These are phyloP conservation scores for Coryphaenoides rupestris DNA, from an alignment of 2,113 vertebrate species.

Conservation along the genomic window DNA sequence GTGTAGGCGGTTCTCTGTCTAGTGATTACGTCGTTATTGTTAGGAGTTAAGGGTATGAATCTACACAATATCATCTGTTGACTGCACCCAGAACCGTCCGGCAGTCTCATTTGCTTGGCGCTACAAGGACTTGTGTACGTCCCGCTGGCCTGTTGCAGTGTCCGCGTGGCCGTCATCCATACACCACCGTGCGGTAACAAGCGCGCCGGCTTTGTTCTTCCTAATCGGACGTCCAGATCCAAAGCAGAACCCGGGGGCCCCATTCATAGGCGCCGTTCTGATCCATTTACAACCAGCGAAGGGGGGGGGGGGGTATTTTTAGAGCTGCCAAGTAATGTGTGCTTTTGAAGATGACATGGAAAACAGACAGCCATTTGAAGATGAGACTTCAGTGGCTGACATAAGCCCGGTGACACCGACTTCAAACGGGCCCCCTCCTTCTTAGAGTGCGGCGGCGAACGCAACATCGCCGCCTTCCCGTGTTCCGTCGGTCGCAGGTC, in stretches of 20 bases:
- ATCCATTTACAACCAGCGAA: constrained; percentile 28
- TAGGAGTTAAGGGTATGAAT: no score
- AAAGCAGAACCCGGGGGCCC: constrained; percentile 20
- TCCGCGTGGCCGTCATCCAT: constrained; percentile 1
- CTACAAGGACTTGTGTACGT: no score
- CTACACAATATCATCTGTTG: no score
- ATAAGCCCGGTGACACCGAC: constrained; percentile 47
- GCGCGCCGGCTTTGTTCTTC: not conserved
- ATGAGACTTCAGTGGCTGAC: constrained; percentile 52
- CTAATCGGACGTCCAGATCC: constrained; percentile 39
- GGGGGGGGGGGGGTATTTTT: constrained; percentile 48
- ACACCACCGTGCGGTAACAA: not conserved
- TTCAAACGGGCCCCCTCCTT: constrained; percentile 52
- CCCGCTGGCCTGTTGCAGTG: not conserved
- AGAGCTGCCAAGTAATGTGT: constrained; percentile 40
- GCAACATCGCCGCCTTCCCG: constrained; percentile 32
- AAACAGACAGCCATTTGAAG: constrained; percentile 50
- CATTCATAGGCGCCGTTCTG: constrained; percentile 13
- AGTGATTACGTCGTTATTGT: no score
- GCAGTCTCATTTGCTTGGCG: no score
- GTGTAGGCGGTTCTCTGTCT: no score
- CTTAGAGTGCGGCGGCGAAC: constrained; percentile 35
- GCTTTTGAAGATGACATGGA: constrained; percentile 59
- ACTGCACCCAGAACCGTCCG: no score
- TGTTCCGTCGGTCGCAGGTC: constrained; percentile 48